Evolutionary conservation across 2,797 vertebrate genomes (phyloP), one percentile per base, ranked within the genome.

Genomic region (Mus minutoides): DNA sequence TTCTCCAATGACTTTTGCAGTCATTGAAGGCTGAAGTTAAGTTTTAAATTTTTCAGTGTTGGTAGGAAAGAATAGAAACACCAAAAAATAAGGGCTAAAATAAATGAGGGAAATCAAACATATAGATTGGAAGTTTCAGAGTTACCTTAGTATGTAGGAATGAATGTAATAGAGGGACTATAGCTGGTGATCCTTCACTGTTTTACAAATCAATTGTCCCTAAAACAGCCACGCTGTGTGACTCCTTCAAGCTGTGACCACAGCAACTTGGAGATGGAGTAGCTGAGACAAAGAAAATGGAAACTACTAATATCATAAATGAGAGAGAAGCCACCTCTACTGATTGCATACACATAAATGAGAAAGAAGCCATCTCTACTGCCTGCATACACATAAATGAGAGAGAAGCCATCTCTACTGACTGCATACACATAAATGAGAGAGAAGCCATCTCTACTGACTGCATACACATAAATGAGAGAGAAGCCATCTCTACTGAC

Each of bases 101-200:
- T 31, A 34, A 31, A 31, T 31, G 43, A 49, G 26, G 26, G 6
- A 14, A 31, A 16, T 14, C 73, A 78, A 31, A 78, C 29, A 78
- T 49, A 77, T 77, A 77, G 10, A 78, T 10, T 52, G 17, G 43
- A 78, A 19, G 76, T 52, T 52, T 52, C 43, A 31, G 76, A 52
- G 46, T 49, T 52, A 19, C 46, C 46, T 49, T 31, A 49, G 43
- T 31, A 17, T 34, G 49, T 21, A 22, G 31, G 77, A 11, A 19
- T 34, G 31, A 19, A 2, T 3, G 16, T 43, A 2, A 12, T 1
- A 67, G 12, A 13, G 21, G 24, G 14, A 34, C 46, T n/a, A 2
- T 24, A n/a, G 31, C 60, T 85, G 62, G 1, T 12, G 8, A 7
- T n/a, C 83, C 67, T 21, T n/a, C 62, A 16, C 11, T 67, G 60